Conservation (phyloP, 2,113 vertebrate species). For the Pogona vitticeps region DNA sequence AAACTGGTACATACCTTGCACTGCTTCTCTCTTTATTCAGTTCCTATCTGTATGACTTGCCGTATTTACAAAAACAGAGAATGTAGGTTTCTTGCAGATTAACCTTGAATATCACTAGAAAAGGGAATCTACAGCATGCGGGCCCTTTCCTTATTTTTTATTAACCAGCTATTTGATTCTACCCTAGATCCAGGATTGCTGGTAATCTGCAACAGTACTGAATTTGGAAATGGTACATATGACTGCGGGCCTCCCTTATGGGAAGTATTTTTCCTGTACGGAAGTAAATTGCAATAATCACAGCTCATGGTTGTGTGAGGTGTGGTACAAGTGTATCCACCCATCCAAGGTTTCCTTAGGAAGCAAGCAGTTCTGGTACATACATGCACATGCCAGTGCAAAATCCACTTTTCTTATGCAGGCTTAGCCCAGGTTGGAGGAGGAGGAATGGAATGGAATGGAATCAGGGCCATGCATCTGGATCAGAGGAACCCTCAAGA, state of each 20-base stretch:
- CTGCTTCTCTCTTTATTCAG: not conserved
- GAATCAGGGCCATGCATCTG: not conserved
- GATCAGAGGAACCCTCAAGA: not conserved
- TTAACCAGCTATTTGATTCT: not conserved
- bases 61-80: not conserved
- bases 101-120: not conserved
- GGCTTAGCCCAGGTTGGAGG: not conserved
- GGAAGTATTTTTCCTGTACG: not conserved
- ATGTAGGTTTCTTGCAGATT: not conserved
- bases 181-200: not conserved
- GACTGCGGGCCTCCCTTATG: not conserved
- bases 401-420: not conserved
- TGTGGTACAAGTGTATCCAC: too few species aligned
- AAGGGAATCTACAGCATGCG: not conserved
- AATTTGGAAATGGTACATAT: not conserved
- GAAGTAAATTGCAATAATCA: not conserved
- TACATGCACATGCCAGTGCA: too few species aligned
- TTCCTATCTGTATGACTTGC: not conserved
- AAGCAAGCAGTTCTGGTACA: too few species aligned
- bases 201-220: not conserved
- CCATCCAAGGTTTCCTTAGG: too few species aligned
- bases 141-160: not conserved
- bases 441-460: too few species aligned
- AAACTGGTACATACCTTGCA: not conserved
- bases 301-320: too few species aligned